phyloP scores from a whole-genome alignment of 2,797 vertebrate species.

The Parotocinclus haroldoi region DNA sequence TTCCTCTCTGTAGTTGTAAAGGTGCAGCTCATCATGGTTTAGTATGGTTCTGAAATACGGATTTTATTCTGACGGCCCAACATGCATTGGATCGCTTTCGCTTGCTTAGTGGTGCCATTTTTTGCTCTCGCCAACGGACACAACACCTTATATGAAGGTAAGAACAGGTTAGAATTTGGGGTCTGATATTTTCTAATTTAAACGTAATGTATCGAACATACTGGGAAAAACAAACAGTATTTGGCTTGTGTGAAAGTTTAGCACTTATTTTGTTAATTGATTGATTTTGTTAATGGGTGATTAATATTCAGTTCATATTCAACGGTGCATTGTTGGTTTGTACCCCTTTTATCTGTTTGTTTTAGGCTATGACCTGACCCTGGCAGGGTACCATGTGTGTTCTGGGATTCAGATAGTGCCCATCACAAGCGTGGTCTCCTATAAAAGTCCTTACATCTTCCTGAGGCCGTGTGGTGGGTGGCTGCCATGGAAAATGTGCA shows the following conservation, averaged over 20 bases:
- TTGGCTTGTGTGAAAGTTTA: too few species aligned
- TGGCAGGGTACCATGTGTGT: conserved; percentile 80
- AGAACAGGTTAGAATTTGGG: not conserved
- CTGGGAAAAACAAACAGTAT: too few species aligned
- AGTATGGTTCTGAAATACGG: conserved; percentile 49
- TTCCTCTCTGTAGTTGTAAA: conserved; percentile 42
- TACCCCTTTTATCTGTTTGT: conserved; percentile 15
- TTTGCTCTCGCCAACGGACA: conserved; percentile 56
- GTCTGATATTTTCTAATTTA: not conserved
- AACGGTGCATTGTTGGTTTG: too few species aligned
- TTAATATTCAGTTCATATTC: too few species aligned
- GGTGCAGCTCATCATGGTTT: conserved; percentile 33
- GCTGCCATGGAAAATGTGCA: conserved; percentile 77
- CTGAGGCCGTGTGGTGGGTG: conserved; percentile 74
- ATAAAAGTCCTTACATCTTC: conserved; percentile 61
- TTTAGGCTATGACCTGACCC: conserved; percentile 73
- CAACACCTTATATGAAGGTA: conserved; percentile 62
- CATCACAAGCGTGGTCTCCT: conserved; percentile 64
- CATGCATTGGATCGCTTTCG: conserved; percentile 63
- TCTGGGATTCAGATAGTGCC: conserved; percentile 59
- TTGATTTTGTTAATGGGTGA: too few species aligned
- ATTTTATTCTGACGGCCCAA: conserved; percentile 46
- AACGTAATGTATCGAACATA: too few species aligned
- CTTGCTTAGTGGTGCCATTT: conserved; percentile 54
- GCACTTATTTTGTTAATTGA: too few species aligned